Conservation (phyloP, 2,888 invertebrate species). For the Ophioninae sp. region DNA sequence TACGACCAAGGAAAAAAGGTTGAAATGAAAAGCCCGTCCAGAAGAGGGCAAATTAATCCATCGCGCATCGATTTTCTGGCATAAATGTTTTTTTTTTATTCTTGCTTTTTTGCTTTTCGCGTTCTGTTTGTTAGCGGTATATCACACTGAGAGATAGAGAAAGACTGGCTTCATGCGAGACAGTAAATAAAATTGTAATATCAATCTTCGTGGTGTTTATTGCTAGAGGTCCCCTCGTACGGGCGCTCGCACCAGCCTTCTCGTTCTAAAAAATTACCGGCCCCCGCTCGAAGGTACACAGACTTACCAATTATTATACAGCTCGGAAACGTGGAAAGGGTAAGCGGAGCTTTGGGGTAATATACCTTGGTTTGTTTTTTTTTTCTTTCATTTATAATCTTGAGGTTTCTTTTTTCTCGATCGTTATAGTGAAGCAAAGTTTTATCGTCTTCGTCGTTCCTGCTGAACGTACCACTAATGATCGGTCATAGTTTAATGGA, state of each 20-base stretch:
- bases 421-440: slow-evolving; percentile 27
- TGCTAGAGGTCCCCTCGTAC: slow-evolving; percentile 61
- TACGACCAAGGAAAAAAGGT: background rate
- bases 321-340: slow-evolving; percentile 24
- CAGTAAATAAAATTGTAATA: slow-evolving; percentile 74
- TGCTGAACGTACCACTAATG: slow-evolving; percentile 31
- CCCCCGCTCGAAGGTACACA: slow-evolving; percentile 25
- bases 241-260: slow-evolving; percentile 65
- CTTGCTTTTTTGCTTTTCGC: slow-evolving; percentile 25
- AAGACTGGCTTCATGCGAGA: slow-evolving; percentile 71
- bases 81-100: slow-evolving; percentile 71
- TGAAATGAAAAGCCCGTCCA: background rate
- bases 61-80: slow-evolving; percentile 60
- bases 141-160: slow-evolving; percentile 72
- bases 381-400: background rate
- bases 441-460: slow-evolving; percentile 17
- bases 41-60: background rate
- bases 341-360: slow-evolving; percentile 3
- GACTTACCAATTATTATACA: slow-evolving; percentile 53
- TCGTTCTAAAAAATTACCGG: slow-evolving; percentile 60
- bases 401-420: slow-evolving; percentile 8
- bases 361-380: slow-evolving; percentile 38
- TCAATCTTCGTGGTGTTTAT: slow-evolving; percentile 69
- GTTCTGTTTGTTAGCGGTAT: slow-evolving; percentile 38
- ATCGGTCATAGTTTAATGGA: slow-evolving; percentile 35